Evolutionary conservation across 1,140 invertebrate species (phyloP).

Genomic region (Drosophila persimilis): DNA sequence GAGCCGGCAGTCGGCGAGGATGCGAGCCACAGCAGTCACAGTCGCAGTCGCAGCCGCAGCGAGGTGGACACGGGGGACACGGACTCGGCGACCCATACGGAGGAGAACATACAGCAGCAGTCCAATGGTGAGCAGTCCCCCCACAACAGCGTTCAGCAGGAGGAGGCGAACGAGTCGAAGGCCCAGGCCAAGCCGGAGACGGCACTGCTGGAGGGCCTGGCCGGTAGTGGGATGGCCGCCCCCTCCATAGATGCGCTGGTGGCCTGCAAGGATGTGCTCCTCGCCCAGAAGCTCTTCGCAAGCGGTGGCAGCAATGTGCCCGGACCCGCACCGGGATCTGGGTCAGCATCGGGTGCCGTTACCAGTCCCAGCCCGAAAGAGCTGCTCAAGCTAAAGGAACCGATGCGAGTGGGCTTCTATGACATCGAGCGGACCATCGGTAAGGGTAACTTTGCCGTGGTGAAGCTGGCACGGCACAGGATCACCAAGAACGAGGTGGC

Average conservation of each 20-base stretch:
- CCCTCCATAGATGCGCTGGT: slow-evolving; percentile 63
- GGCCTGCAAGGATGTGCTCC: slow-evolving; percentile 68
- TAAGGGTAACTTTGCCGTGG: slow-evolving; percentile 99
- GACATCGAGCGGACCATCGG: slow-evolving; percentile 98
- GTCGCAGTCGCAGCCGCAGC: too few species aligned
- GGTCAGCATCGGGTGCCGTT: slow-evolving; percentile 4
- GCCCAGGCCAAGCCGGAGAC: slow-evolving; percentile 16
- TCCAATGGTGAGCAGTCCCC: too few species aligned
- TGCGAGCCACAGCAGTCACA: background rate
- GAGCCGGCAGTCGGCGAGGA: slow-evolving; percentile 53
- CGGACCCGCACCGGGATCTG: slow-evolving; percentile 5
- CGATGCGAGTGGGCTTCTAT: slow-evolving; percentile 97
- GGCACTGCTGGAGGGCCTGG: slow-evolving; percentile 21
- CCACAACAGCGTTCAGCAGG: background rate
- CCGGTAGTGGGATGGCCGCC: slow-evolving; percentile 8
- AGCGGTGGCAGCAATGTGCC: slow-evolving; percentile 34
- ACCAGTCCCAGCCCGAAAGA: slow-evolving; percentile 53
- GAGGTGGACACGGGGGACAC: background rate
- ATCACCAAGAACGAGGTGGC: slow-evolving; percentile 99
- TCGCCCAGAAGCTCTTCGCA: slow-evolving; percentile 66
- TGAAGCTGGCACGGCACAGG: slow-evolving; percentile 98
- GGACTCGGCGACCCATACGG: slow-evolving; percentile 1
- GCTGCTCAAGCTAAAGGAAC: slow-evolving; percentile 79
- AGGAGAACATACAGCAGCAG: too few species aligned
- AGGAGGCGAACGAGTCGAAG: slow-evolving; percentile 1